phyloP scores from a whole-genome alignment of 2,888 invertebrate species.

The Drosophila mimica region DNA sequence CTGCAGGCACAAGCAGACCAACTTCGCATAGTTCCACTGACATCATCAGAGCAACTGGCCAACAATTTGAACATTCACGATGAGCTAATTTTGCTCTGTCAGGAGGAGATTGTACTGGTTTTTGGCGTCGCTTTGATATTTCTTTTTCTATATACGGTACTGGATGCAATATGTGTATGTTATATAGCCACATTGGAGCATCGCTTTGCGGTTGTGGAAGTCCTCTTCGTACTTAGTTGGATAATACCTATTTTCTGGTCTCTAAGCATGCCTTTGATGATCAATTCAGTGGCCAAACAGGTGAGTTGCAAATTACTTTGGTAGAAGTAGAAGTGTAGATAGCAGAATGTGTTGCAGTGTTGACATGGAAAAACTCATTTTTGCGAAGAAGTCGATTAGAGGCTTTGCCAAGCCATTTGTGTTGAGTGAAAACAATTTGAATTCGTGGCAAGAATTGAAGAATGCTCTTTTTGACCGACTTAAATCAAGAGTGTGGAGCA shows the following conservation, averaged over 20 bases:
- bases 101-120: slow-evolving; percentile 34
- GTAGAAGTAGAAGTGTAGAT: too few relatives aligned
- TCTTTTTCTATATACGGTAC: slow-evolving; percentile 32
- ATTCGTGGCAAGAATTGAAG: too few relatives aligned
- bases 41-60: background rate
- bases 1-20: slow-evolving; percentile 21
- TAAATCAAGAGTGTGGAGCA: too few relatives aligned
- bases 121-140: slow-evolving; percentile 39
- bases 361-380: too few relatives aligned
- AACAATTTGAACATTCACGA: slow-evolving; percentile 30
- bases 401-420: too few relatives aligned
- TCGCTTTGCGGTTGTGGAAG: slow-evolving; percentile 3
- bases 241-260: slow-evolving; percentile 38
- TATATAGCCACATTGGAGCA: slow-evolving; percentile 22
- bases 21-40: background rate
- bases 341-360: too few relatives aligned
- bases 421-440: too few relatives aligned
- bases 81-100: slow-evolving; percentile 39
- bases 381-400: too few relatives aligned
- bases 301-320: slow-evolving; percentile 6
- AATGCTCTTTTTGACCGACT: too few relatives aligned
- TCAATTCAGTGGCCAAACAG: slow-evolving; percentile 32
- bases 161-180: slow-evolving; percentile 29
- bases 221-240: slow-evolving; percentile 30
- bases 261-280: slow-evolving; percentile 40